Evolutionary conservation across 2,797 vertebrate genomes (phyloP), one percentile per base, ranked within the genome.

Genomic region (Fundulus diaphanus): DNA sequence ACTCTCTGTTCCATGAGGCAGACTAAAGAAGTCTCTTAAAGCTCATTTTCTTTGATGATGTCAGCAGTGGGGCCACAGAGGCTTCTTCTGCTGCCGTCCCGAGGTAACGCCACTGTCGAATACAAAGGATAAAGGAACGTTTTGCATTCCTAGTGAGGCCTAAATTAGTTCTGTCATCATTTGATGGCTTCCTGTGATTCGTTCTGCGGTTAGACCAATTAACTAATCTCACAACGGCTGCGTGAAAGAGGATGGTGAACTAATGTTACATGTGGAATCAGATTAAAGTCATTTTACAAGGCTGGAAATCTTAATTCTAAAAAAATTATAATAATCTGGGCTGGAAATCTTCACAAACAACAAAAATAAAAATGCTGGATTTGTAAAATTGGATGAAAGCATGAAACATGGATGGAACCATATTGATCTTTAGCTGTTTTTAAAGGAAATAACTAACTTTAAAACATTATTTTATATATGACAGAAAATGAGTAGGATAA

Each of bases 101-200:
- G 1, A 52, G 77, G 77, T 67, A 48, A 24, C 56, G 63, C 27
- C 18, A 20, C 11, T 44, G 57, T 57, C 57, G 31, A n/a, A 77
- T 77, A 68, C 33, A 33, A 79, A 78, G 70, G 65, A n/a, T 78
- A 76, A 68, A n/a, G n/a, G n/a, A n/a, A 24, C 72, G 71, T 29
- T 72, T 37, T 73, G 16, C 52, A 77, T 52, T 40, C 7, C 3
- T 70, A 74, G 86, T 79, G 70, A 83, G 74, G 73, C 66, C 73
- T 72, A 80, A 85, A 77, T 81, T 0, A 49, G 51, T 76, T 82
- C 46, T 46, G 42, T 75, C 74, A 63, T 73, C 29, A 56, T 72
- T 74, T 63, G 63, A 70, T 5, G 2, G 59, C 24, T 76, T 63
- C 16, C 46, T 31, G 40, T 83, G 73, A 82, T 77, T 80, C 67